Conservation (phyloP, 2,797 vertebrate genomes). For the Sphenodon punctatus region DNA sequence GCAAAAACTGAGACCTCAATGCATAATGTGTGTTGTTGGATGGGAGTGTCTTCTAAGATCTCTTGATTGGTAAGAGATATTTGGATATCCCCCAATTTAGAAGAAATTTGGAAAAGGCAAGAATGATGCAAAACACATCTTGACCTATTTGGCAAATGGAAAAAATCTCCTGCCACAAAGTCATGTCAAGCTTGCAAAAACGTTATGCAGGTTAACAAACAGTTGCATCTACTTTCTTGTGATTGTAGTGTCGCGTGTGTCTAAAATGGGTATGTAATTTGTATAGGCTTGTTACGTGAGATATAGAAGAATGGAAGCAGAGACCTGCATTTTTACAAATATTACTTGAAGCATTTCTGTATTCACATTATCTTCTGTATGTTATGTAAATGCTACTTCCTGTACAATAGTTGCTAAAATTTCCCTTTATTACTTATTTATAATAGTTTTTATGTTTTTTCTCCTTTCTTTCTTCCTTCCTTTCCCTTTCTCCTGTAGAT, state of each 20-base stretch:
- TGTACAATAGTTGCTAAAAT: neutral
- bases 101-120: neutral
- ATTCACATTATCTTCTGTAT: neutral
- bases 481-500: conserved; percentile 76
- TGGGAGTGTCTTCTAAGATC: too few relatives aligned
- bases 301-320: rapidly evolving
- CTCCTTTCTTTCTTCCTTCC: conserved; percentile 51
- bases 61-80: too few relatives aligned
- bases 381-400: neutral
- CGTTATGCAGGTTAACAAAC: neutral
- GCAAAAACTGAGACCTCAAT: neutral
- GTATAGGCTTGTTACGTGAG: rapidly evolving
- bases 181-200: neutral
- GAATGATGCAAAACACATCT: neutral
- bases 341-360: neutral
- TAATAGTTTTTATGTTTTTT: conserved; percentile 14
- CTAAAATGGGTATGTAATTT: neutral
- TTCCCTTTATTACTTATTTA: conserved; percentile 55
- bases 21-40: neutral
- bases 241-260: neutral
- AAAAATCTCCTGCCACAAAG: neutral
- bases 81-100: neutral
- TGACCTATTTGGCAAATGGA: neutral
- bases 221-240: neutral
- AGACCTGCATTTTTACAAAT: neutral